phyloP scores from a whole-genome alignment of 2,797 vertebrate genomes.

The Pagetopsis macropterus region DNA sequence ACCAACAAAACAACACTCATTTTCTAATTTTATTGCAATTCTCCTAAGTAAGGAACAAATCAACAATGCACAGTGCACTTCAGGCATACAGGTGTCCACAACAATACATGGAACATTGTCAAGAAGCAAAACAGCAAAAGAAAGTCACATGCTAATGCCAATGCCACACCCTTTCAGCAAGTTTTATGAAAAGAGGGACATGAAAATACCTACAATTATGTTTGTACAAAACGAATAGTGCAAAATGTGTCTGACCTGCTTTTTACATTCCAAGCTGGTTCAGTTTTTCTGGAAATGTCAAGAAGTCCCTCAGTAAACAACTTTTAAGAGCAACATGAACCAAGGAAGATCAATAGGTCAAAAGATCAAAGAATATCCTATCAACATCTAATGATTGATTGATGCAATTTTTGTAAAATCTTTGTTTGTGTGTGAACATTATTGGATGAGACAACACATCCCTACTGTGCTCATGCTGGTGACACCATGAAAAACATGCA shows the following conservation, averaged over 20 bases:
- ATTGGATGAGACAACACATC: slow-evolving; percentile 19
- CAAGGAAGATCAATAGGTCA: neutral
- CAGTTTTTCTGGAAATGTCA: too few relatives aligned
- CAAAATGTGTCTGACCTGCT: neutral
- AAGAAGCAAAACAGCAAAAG: too few relatives aligned
- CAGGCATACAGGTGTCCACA: neutral
- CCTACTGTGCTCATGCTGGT: neutral
- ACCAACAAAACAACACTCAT: neutral
- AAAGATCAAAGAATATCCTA: slow-evolving; percentile 10
- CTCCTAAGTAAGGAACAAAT: neutral
- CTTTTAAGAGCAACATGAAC: neutral
- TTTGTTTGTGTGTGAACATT: neutral
- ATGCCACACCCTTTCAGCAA: too few relatives aligned
- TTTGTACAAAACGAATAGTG: neutral
- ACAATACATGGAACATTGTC: neutral
- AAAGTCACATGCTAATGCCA: too few relatives aligned
- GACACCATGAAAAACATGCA: slow-evolving; percentile 25
- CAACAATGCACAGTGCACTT: neutral
- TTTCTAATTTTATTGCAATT: neutral
- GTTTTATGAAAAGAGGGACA: too few relatives aligned
- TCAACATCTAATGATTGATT: neutral
- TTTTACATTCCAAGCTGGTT: neutral
- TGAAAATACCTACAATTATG: too few relatives aligned
- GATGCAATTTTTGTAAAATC: neutral
- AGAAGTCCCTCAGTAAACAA: too few relatives aligned